phyloP scores from a whole-genome alignment of 2,113 vertebrate species.

The Leptosomus discolor region DNA sequence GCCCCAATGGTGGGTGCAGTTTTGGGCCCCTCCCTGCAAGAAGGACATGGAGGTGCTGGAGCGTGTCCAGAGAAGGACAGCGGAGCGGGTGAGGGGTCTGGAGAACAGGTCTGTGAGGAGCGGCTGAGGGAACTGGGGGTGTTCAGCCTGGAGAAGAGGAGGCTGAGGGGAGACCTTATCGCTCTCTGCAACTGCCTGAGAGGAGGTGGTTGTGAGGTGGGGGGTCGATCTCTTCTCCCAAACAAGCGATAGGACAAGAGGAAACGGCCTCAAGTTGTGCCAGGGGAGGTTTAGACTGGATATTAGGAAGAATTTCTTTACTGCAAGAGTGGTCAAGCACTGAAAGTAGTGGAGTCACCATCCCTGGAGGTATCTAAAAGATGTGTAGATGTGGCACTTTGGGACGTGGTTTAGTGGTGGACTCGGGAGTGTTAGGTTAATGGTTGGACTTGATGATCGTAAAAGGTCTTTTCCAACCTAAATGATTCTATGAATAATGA shows the following conservation, averaged over 20 bases:
- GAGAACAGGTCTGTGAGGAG: neutral
- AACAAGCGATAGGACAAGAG: fast-evolving
- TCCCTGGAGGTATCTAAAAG: neutral
- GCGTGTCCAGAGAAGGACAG: neutral
- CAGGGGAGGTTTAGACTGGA: neutral
- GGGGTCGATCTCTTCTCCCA: neutral
- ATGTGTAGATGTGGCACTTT: fast-evolving
- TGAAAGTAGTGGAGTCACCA: neutral
- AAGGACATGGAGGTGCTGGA: neutral
- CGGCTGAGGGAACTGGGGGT: neutral
- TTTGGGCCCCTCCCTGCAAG: too few relatives aligned
- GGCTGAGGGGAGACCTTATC: neutral
- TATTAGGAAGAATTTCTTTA: neutral
- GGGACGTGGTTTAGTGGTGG: neutral
- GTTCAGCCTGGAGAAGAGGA: neutral
- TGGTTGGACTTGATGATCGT: fast-evolving
- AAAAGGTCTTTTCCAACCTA: neutral
- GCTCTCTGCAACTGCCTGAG: neutral
- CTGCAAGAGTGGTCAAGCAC: fast-evolving
- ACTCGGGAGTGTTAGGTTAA: neutral
- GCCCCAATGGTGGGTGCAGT: fast-evolving
- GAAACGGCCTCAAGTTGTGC: neutral
- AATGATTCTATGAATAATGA: neutral
- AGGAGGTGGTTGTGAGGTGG: fast-evolving
- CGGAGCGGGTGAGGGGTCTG: neutral